Evolutionary conservation across 2,888 invertebrate species (phyloP).

Genomic region (Cryptosula pallasiana): DNA sequence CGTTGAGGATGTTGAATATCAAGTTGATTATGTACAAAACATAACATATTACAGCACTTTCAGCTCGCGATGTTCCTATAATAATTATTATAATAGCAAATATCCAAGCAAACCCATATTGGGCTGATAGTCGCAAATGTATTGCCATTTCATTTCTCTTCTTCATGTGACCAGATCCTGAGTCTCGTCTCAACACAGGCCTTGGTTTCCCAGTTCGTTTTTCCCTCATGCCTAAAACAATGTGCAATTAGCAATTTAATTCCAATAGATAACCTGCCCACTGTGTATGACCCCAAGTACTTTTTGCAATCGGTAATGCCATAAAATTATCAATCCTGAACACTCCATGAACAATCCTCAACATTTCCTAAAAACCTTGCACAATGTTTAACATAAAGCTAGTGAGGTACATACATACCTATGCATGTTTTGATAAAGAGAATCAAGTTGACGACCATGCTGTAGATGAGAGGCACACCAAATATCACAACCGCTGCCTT

Average conservation of each 20-base stretch:
- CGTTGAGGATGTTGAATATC: constrained; percentile 20
- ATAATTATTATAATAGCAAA: constrained; percentile 9
- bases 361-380: too few relatives aligned
- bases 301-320: too few relatives aligned
- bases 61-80: constrained; percentile 2
- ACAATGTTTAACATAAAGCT: too few relatives aligned
- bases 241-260: too few relatives aligned
- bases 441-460: constrained; percentile 13
- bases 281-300: too few relatives aligned
- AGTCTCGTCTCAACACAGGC: constrained; percentile 11
- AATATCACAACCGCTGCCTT: constrained; percentile 19
- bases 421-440: constrained; percentile 15
- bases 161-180: not conserved
- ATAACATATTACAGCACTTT: constrained; percentile 1
- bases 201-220: not conserved
- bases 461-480: constrained; percentile 23
- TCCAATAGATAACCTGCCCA: too few relatives aligned
- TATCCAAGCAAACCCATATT: constrained; percentile 24
- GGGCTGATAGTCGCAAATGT: constrained; percentile 8
- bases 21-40: constrained; percentile 14
- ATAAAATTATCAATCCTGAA: too few relatives aligned
- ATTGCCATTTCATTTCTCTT: constrained; percentile 15
- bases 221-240: constrained; percentile 15
- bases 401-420: too few relatives aligned
- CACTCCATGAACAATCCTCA: too few relatives aligned